A percentile compares a stretch with the other conserved stretches of the same genome.
Conservation (phyloP, 2,888 invertebrate species). For the Pycnomerus fuliginosus region DNA sequence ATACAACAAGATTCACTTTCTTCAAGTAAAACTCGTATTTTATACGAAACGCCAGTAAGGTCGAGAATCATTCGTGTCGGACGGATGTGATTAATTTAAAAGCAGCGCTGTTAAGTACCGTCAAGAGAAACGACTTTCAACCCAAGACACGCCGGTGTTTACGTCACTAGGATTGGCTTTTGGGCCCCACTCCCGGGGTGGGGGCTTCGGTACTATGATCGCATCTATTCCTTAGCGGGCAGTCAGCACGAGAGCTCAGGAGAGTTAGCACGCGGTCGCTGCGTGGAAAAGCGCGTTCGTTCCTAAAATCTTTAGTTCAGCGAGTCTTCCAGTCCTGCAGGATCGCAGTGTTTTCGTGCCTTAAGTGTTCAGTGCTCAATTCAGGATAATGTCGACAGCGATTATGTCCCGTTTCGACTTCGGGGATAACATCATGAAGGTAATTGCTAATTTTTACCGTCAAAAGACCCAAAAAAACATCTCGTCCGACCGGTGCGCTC, state of each 20-base stretch:
- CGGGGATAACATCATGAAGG: slow-evolving; percentile 73
- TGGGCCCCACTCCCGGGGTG: slow-evolving; percentile 11
- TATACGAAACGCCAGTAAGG: background rate
- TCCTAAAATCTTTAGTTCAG: slow-evolving; percentile 21
- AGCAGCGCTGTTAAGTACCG: no score
- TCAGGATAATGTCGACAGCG: slow-evolving; percentile 70
- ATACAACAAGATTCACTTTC: slow-evolving; percentile 29
- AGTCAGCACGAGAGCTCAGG: slow-evolving; percentile 36
- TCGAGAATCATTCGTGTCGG: slow-evolving; percentile 6
- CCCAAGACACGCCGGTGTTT: no score
- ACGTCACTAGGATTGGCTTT: no score
- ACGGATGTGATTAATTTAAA: slow-evolving; percentile 3
- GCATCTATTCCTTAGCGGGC: no score
- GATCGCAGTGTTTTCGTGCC: slow-evolving; percentile 40
- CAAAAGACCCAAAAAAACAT: no score
- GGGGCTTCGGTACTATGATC: slow-evolving; percentile 15
- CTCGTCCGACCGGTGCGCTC: slow-evolving; percentile 14
- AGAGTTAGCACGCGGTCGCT: slow-evolving; percentile 39
- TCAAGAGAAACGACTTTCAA: no score
- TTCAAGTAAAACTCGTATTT: slow-evolving; percentile 10
- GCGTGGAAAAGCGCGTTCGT: slow-evolving; percentile 43
- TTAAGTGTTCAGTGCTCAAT: slow-evolving; percentile 24
- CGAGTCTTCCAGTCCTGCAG: slow-evolving; percentile 45
- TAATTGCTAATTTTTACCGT: no score
- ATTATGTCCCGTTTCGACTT: slow-evolving; percentile 78